A percentile compares a stretch with the other conserved stretches of the same genome.
Conservation (phyloP, 1,140 invertebrate genomes). For the Eumaeus atala region DNA sequence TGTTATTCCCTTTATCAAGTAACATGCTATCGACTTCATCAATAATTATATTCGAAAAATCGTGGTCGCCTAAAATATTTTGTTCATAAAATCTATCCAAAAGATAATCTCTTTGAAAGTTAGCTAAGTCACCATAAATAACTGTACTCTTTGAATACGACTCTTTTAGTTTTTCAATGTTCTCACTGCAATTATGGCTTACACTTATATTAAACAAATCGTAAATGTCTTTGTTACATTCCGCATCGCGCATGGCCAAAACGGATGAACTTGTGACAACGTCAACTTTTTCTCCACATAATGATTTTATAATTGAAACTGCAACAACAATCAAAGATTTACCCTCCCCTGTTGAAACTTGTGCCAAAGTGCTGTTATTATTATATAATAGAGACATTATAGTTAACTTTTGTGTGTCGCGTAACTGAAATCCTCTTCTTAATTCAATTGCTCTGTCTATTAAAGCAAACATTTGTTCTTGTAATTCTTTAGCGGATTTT, state of each 20-base stretch:
- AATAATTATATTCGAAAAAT: constrained; percentile 14
- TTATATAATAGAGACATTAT: constrained; percentile 11
- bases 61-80: constrained; percentile 19
- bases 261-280: constrained; percentile 17
- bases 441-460: constrained; percentile 16
- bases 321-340: constrained; percentile 17
- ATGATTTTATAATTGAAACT: constrained; percentile 15
- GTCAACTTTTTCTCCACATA: constrained; percentile 13
- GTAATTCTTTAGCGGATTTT: no score
- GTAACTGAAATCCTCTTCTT: constrained; percentile 14
- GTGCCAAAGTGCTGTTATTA: constrained; percentile 11
- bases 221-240: constrained; percentile 15
- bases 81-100: constrained; percentile 18
- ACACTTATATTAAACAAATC: constrained; percentile 16
- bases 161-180: constrained; percentile 12
- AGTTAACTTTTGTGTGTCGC: constrained; percentile 16
- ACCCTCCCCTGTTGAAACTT: constrained; percentile 17
- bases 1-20: constrained; percentile 20
- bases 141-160: constrained; percentile 12
- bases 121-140: constrained; percentile 14
- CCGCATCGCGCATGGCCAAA: constrained; percentile 15
- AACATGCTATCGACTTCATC: constrained; percentile 20
- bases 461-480: constrained; percentile 10
- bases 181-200: constrained; percentile 17
- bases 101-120: constrained; percentile 18